Percentiles rank a stretch among this genome's conserved stretches.
phyloP scores from a whole-genome alignment of 2,113 vertebrate genomes.

The Fregetta grallaria region DNA sequence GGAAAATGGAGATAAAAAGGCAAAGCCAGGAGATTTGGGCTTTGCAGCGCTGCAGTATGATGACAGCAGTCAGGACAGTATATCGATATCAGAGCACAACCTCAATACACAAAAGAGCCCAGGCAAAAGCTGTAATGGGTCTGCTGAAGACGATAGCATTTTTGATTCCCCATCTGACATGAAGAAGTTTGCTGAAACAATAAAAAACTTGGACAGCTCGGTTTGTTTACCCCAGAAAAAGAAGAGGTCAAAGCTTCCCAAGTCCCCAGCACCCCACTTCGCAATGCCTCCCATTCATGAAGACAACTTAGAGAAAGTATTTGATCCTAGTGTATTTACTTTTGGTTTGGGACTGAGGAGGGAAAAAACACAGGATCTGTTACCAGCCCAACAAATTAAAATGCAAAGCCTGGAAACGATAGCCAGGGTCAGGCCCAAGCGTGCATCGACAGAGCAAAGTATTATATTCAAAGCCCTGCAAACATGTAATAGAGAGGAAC shows the following conservation, averaged over 20 bases:
- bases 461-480: constrained; percentile 77
- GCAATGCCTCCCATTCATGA: constrained; percentile 91
- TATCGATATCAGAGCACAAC: constrained; percentile 48
- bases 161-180: constrained; percentile 82
- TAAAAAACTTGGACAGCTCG: constrained; percentile 85
- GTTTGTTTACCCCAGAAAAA: constrained; percentile 86
- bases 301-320: constrained; percentile 86
- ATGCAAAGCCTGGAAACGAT: constrained; percentile 78
- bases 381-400: constrained; percentile 82
- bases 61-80: constrained; percentile 18
- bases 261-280: constrained; percentile 79
- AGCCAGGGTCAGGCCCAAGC: constrained; percentile 72
- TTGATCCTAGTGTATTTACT: constrained; percentile 86
- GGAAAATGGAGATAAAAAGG: constrained; percentile 32
- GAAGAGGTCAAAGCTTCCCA: constrained; percentile 77
- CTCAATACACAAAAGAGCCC: constrained; percentile 47
- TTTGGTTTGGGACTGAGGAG: constrained; percentile 85
- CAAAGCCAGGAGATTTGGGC: background rate
- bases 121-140: constrained; percentile 61
- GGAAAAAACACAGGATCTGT: constrained; percentile 65
- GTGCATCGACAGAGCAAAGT: constrained; percentile 83
- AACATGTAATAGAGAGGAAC: constrained; percentile 16
- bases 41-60: background rate
- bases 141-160: constrained; percentile 74
- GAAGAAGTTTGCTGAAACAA: constrained; percentile 87